These are phyloP conservation scores for Synanthedon andrenaeformis DNA, from an alignment of 2,888 invertebrate species.

Conservation along the genomic window DNA sequence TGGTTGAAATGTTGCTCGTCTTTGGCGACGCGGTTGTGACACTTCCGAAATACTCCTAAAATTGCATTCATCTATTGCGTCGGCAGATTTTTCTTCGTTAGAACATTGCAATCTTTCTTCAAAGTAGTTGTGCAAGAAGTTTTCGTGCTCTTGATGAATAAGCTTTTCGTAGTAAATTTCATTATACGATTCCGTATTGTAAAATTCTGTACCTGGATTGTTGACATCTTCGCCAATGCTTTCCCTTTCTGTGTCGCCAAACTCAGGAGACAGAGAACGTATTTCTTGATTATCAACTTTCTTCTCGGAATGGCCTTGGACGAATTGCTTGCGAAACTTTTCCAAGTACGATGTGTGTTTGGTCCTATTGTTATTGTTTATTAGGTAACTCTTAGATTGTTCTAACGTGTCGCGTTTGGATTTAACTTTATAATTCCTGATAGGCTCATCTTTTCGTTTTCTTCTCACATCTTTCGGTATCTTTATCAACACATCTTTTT, in stretches of 20 bases:
- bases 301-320: conserved; percentile 14
- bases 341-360: conserved; percentile 42
- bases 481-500: conserved; percentile 57
- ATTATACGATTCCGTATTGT: conserved; percentile 53
- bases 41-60: conserved; percentile 52
- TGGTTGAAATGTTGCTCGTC: conserved; percentile 32
- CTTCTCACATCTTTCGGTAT: conserved; percentile 38
- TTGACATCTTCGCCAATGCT: conserved; percentile 37
- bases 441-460: conserved; percentile 15
- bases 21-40: conserved; percentile 32
- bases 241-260: conserved; percentile 55
- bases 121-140: conserved; percentile 33
- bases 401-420: conserved; percentile 21
- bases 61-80: conserved; percentile 25
- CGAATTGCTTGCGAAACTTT: conserved; percentile 50
- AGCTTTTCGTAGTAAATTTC: conserved; percentile 56
- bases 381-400: conserved; percentile 31
- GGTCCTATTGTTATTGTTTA: conserved; percentile 37
- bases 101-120: conserved; percentile 28
- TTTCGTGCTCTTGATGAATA: conserved; percentile 29
- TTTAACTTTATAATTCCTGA: conserved; percentile 15
- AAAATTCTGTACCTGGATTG: conserved; percentile 33
- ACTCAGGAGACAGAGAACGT: conserved; percentile 52
- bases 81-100: conserved; percentile 21
- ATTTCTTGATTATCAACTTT: conserved; percentile 28